Evolutionary conservation across 2,888 invertebrate species (phyloP), one percentile per base, ranked within the genome.

Genomic region (Hirtodrosophila duncani): DNA sequence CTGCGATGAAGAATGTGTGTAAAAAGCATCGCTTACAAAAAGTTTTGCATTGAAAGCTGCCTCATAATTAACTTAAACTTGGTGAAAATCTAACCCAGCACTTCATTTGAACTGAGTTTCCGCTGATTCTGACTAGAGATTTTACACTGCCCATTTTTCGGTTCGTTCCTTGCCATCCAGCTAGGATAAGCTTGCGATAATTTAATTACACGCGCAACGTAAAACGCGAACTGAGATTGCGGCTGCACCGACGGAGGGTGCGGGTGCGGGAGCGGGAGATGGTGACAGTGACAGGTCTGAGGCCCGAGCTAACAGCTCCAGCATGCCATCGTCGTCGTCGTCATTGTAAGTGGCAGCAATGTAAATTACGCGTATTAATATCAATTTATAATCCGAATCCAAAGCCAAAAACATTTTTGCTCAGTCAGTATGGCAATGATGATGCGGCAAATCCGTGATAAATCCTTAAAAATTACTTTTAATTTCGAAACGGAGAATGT

Each of bases 381-480:
- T 68, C 68, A 68, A 71, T 71, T 71, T 71, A 71, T 71, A 71
- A 64, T 68, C 69, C 56, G 56, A 59, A 65, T 60, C 46, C 59
- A 51, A 67, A 68, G 53, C 62, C 63, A 37, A 64, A 61, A 64
- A 23, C 10, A 30, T 44, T 46, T 43, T 11, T 46, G 67, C 57
- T 45, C 33, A 52, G 67, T 67, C 64, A 58, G 56, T 29, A 43
- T 37, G 48, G 17, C 43, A 9, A 50, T 60, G 67, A 67, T 70
- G 68, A 65, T 66, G 63, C 59, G 63, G 64, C 64, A 71, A 69
- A 72, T 72, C 72, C 64, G 56, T 64, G 69, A 67, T 69, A 71
- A 72, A 72, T 72, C 71, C 72, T 69, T 64, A 72, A 72, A 67
- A 69, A 71, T 71, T 71, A 69, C 68, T 68, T 69, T 71, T 71